Conservation (phyloP, 2,797 vertebrate species). For the Cyclura pinguis region DNA sequence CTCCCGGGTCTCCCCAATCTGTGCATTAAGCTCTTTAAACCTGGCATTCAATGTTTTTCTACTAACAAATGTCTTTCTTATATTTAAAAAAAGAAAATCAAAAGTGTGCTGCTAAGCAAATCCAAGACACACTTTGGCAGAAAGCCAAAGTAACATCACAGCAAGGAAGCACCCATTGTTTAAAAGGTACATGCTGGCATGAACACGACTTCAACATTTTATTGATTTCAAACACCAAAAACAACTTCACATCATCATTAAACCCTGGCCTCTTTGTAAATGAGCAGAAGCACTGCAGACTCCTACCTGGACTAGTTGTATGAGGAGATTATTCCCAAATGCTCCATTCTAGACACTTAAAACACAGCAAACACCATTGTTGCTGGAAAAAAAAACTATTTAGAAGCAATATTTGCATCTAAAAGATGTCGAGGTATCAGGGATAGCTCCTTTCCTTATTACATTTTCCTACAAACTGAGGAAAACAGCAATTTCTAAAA, state of each 20-base stretch:
- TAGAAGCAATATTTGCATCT: constrained; percentile 2
- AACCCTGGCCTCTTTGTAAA: constrained; percentile 23
- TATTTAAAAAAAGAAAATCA: constrained; percentile 44
- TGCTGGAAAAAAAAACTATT: background rate
- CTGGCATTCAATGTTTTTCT: background rate
- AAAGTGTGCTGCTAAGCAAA: constrained; percentile 46
- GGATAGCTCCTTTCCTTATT: background rate
- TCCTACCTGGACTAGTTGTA: background rate
- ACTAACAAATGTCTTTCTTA: background rate
- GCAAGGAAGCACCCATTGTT: constrained; percentile 55
- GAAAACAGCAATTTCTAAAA: background rate
- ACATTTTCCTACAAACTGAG: background rate
- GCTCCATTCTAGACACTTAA: background rate
- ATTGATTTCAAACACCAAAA: constrained; percentile 58
- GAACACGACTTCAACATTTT: constrained; percentile 44
- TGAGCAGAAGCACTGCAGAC: constrained; percentile 12
- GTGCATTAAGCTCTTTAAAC: background rate
- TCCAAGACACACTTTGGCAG: constrained; percentile 38
- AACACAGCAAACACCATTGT: background rate
- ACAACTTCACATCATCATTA: constrained; percentile 45
- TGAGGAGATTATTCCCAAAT: constrained; percentile 8
- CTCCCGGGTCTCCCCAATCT: background rate
- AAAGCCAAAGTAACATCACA: constrained; percentile 55
- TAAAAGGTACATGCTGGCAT: constrained; percentile 25
- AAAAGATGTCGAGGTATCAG: background rate